phyloP scores from a whole-genome alignment of 2,797 vertebrate species.

The Nyctibius grandis region DNA sequence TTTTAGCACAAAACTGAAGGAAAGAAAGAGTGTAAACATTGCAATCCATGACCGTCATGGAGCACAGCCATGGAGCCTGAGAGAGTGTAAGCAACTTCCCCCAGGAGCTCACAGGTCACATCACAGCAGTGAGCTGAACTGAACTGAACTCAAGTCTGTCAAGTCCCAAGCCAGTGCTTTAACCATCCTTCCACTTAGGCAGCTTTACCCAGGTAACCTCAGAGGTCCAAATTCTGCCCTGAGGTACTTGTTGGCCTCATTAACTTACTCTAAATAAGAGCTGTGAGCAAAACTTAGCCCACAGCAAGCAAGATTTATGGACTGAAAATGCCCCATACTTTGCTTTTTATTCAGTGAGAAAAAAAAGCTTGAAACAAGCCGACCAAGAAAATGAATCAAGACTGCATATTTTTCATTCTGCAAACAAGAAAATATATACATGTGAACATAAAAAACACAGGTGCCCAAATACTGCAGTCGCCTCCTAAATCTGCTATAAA shows the following conservation, averaged over 20 bases:
- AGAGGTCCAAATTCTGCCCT: not conserved
- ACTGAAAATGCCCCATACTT: slow-evolving; percentile 48
- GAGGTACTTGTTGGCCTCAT: not conserved
- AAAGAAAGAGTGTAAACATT: not conserved
- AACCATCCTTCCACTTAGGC: not conserved
- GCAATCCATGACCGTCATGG: not conserved
- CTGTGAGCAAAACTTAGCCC: not conserved
- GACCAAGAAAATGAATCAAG: slow-evolving; percentile 13
- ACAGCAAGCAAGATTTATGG: slow-evolving; percentile 48
- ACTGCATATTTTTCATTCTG: slow-evolving; percentile 30
- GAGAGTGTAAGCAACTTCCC: not conserved
- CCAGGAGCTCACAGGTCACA: not conserved
- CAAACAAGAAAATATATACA: slow-evolving; percentile 46
- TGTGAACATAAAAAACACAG: slow-evolving; percentile 49
- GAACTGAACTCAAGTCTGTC: not conserved
- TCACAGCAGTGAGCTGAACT: not conserved
- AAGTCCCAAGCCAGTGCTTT: not conserved
- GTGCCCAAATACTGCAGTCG: not conserved
- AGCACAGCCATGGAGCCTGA: not conserved
- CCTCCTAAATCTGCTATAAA: slow-evolving; percentile 9
- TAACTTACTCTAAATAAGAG: slow-evolving; percentile 8
- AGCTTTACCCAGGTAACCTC: not conserved
- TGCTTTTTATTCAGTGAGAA: not conserved
- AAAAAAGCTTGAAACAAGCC: not conserved
- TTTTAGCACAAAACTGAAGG: not conserved